Base-by-base conservation (phyloP, 2,113 vertebrate genomes). In the Psittacara wagleri region DNA sequence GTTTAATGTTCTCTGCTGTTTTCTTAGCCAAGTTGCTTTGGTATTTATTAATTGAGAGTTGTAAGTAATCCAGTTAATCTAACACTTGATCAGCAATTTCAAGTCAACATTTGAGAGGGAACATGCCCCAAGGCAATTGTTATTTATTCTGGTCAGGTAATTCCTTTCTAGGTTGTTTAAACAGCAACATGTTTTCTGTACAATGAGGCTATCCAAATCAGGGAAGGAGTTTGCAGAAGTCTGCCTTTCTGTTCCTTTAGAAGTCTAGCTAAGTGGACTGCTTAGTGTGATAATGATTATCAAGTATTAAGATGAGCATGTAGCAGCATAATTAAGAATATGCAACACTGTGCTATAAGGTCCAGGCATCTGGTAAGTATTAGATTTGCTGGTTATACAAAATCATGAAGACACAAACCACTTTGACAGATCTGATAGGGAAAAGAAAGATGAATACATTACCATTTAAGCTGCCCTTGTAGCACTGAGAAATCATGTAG, bases 131-230 rank as follows among this genome's bases (percentile, higher is more conserved):
- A 76, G 92, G 94, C 90, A 87, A 43, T 85, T 91, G 83, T 82
- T 96, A 94, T 66, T 93, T 96, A 95, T 97, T 94, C 94, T 91
- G 94, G 92, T 95, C 94, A 93, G 88, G 95, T 96, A 83, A 87
- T 93, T 94, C 80, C 43, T 89, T 91, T 91, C 90, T 91, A 67
- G 80, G 70, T 49, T 95, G 62, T 92, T 96, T 94, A 94, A 96
- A 95, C 67, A 92, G 74, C 83, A 92, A 72, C 57, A 11, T 84
- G 52, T 27, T 92, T 90, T 91, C 68, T 92, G 35, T 72, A 92
- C 41, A 81, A 48, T 28, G 24, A 86, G 73, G 39, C 49, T 76
- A 44, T 54, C 49, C 62, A 66, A 13, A 12, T 63, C 44, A 62
- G 62, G 51, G 59, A 78, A 55, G 68, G n/a, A 86, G 41, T 70